A percentile compares a stretch with the other conserved stretches of the same genome.
These are phyloP conservation scores for Cataglyphis hispanica DNA, from an alignment of 1,140 invertebrate species.

Conservation along the genomic window DNA sequence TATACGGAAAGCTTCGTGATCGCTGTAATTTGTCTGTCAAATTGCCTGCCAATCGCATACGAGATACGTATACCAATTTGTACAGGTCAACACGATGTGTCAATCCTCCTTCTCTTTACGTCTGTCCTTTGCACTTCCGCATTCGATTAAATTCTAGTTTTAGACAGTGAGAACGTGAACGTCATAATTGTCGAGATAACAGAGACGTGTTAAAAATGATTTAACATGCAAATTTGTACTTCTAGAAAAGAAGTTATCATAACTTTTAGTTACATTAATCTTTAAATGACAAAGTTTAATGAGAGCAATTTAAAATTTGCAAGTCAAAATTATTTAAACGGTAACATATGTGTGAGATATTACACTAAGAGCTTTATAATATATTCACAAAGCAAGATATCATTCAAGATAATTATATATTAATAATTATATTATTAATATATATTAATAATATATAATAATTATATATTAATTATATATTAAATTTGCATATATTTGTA, in stretches of 20 bases:
- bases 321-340: background rate
- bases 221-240: background rate
- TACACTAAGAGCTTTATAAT: background rate
- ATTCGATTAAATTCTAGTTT: slow-evolving; percentile 42
- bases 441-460: too few species aligned
- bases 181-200: background rate
- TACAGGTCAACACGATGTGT: slow-evolving; percentile 33
- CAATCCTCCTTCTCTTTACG: background rate
- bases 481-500: background rate
- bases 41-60: slow-evolving; percentile 62
- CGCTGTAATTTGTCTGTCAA: slow-evolving; percentile 60
- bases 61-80: slow-evolving; percentile 36
- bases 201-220: slow-evolving; percentile 15
- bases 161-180: background rate
- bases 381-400: background rate
- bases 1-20: slow-evolving; percentile 29
- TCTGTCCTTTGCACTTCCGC: background rate
- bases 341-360: background rate
- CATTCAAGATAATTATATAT: background rate
- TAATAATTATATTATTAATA: too few species aligned
- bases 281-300: background rate
- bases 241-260: background rate
- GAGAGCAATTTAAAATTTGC: slow-evolving; percentile 1
- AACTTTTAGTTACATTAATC: background rate
- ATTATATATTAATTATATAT: background rate